Evolutionary conservation across 1,140 invertebrate species (phyloP).

Genomic region (Drosophila albomicans): DNA sequence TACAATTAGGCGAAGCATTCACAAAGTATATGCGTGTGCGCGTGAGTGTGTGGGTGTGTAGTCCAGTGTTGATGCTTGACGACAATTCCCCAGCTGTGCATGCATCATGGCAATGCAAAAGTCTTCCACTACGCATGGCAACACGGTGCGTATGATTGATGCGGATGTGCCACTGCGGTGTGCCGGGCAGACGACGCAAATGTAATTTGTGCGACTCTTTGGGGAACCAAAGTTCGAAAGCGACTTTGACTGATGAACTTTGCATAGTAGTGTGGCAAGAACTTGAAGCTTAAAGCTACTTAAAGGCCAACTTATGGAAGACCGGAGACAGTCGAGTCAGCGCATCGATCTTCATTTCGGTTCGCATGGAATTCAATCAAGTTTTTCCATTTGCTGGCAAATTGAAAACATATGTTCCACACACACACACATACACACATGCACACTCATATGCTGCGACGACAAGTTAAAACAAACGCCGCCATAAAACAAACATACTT

Average conservation of each 20-base stretch:
- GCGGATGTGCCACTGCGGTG: constrained; percentile 26
- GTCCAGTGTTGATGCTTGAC: constrained; percentile 49
- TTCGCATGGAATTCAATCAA: constrained; percentile 72
- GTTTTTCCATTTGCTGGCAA: constrained; percentile 76
- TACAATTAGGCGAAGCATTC: constrained; percentile 75
- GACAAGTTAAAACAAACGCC: constrained; percentile 69
- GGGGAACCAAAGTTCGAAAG: constrained; percentile 45
- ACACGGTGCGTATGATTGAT: constrained; percentile 81
- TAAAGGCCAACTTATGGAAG: constrained; percentile 3
- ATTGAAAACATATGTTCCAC: constrained; percentile 79
- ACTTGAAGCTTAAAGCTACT: constrained; percentile 14
- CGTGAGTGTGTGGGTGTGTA: constrained; percentile 11
- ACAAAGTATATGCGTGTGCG: not conserved
- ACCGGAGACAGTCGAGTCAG: not conserved
- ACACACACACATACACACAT: constrained; percentile 17
- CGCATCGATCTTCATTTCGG: constrained; percentile 71
- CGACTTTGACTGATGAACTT: constrained; percentile 64
- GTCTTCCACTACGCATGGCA: constrained; percentile 35
- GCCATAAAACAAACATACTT: constrained; percentile 62
- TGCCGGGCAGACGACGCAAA: constrained; percentile 65
- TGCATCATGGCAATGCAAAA: constrained; percentile 45
- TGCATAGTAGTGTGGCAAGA: constrained; percentile 50
- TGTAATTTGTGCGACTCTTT: constrained; percentile 73
- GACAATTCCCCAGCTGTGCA: constrained; percentile 39
- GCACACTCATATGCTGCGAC: constrained; percentile 22